A percentile compares a stretch with the other conserved stretches of the same genome.
phyloP scores from a whole-genome alignment of 2,797 vertebrate genomes.

The Anableps anableps region DNA sequence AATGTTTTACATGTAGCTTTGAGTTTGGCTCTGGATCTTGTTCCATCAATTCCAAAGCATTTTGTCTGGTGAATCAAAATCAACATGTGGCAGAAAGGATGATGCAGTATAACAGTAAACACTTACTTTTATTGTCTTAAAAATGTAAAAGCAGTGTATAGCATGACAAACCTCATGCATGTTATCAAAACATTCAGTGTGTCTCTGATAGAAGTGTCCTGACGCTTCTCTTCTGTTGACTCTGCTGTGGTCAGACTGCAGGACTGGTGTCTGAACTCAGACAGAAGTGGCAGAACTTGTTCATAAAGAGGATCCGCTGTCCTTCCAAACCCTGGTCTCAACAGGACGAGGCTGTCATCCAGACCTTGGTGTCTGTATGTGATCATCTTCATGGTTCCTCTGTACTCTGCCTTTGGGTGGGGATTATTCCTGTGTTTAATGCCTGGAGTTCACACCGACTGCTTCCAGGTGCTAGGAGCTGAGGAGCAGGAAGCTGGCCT shows the following conservation, averaged over 20 bases:
- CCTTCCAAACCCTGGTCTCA: slow-evolving; percentile 90
- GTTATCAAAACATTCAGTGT: not conserved
- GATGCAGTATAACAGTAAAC: not conserved
- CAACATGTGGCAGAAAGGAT: not conserved
- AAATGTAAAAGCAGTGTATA: not conserved
- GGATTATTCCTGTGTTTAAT: not conserved
- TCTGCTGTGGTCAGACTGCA: slow-evolving; percentile 80
- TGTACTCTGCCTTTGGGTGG: not conserved
- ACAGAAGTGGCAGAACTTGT: slow-evolving; percentile 94
- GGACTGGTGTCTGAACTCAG: slow-evolving; percentile 87
- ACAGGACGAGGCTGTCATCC: slow-evolving; percentile 87
- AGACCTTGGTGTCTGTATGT: slow-evolving; percentile 83
- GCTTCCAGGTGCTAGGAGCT: slow-evolving; percentile 79
- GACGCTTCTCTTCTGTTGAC: not conserved
- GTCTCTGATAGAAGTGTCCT: not conserved
- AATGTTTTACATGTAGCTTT: not conserved
- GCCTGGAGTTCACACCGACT: slow-evolving; percentile 3
- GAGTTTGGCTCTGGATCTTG: not conserved
- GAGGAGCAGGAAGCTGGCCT: slow-evolving; percentile 89
- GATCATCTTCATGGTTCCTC: not conserved
- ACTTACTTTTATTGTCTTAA: not conserved
- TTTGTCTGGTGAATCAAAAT: not conserved
- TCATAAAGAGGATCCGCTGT: slow-evolving; percentile 86
- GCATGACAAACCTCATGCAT: not conserved
- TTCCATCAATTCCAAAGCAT: not conserved